A percentile compares a stretch with the other conserved stretches of the same genome.
Evolutionary conservation across 1,140 invertebrate species (phyloP).

Genomic region (Drosophila albomicans): DNA sequence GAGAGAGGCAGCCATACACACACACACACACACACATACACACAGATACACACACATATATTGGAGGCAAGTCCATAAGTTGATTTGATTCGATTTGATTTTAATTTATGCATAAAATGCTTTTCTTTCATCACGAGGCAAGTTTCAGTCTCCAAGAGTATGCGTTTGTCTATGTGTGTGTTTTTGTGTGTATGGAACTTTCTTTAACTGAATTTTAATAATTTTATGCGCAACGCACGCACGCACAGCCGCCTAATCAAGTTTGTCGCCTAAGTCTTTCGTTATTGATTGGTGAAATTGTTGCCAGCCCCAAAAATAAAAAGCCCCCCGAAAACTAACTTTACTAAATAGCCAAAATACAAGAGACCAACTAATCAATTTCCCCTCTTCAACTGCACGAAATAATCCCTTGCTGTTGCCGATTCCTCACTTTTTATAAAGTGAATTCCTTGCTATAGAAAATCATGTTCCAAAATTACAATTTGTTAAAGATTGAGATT

Average conservation of each 20-base stretch:
- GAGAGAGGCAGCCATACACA: constrained; percentile 3
- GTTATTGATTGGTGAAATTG: constrained; percentile 84
- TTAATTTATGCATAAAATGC: constrained; percentile 83
- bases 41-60: background rate
- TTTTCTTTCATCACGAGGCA: constrained; percentile 79
- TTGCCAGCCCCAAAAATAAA: constrained; percentile 42
- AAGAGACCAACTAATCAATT: constrained; percentile 5
- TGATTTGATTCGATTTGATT: constrained; percentile 82
- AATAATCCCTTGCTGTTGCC: background rate
- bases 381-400: background rate
- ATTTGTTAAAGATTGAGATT: too few species aligned
- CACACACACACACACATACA: background rate
- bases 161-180: background rate
- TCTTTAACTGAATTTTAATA: constrained; percentile 84
- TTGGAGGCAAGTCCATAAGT: constrained; percentile 48
- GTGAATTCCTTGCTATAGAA: too few species aligned
- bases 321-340: too few species aligned
- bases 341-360: too few species aligned
- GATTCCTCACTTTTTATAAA: too few species aligned
- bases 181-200: constrained; percentile 58
- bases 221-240: constrained; percentile 75
- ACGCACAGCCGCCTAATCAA: constrained; percentile 67
- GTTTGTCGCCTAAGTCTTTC: constrained; percentile 82
- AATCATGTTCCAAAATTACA: too few species aligned
- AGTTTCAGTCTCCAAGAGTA: constrained; percentile 38